Base-by-base conservation (phyloP, 2,797 vertebrate species). In the Eupleurogrammus muticus region DNA sequence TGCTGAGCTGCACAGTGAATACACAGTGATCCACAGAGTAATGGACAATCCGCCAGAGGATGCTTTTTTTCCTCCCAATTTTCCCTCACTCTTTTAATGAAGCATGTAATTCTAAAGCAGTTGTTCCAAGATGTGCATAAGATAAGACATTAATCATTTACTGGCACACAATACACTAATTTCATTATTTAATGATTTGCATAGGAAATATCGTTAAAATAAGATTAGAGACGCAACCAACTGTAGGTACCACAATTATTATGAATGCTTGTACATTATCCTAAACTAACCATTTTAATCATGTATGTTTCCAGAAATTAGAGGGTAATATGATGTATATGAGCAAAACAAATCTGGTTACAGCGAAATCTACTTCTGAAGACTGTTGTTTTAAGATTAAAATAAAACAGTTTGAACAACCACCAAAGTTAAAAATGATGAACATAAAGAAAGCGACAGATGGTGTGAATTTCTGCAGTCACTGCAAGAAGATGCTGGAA, bases 101-200 rank as follows among this genome's bases (percentile, higher is more conserved):
- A 78, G 78, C 73, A 17, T 81, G 66, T 84, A 75, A 88, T 88
- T 82, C 77, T 76, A 40, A 72, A 73, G 71, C 75, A 73, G 73
- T 82, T 87, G 64, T 77, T 82, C 77, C 64, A 81, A 79, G 69
- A 84, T 82, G 77, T 66, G 77, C 76, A 79, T 79, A 61, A 83
- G 83, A 80, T 80, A 80, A 80, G 71, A 79, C 85, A 88, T 87
- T 84, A 83, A 92, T 90, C 87, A 90, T 84, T 86, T 75, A 81
- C 69, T 77, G 75, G 72, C 76, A 83, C 73, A 74, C 75, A 80
- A 72, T 73, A 49, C 71, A 70, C 76, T 71, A 55, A 85, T 88
- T 90, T 88, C 73, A 89, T 89, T 85, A 86, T 90, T 90, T 88
- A 79, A 87, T 85, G 77, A 86, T 89, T 87, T 88, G 81, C 77